A percentile compares a stretch with the other conserved stretches of the same genome.
These are phyloP conservation scores for Euphydryas editha DNA, from an alignment of 2,888 invertebrate genomes.

Conservation along the genomic window DNA sequence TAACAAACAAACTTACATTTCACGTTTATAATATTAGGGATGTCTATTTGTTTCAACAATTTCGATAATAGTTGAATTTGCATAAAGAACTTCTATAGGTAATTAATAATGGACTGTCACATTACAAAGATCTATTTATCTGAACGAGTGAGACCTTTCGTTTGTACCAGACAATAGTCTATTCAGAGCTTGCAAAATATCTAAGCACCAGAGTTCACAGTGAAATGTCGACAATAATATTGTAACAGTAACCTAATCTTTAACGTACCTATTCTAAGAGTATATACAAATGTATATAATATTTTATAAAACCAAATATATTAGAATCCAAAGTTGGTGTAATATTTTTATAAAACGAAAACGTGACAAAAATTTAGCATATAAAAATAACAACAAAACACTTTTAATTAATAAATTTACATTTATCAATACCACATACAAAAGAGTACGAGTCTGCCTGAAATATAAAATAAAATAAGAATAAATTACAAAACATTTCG, in stretches of 20 bases:
- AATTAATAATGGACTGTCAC: constrained; percentile 63
- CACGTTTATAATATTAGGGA: neutral
- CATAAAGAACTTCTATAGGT: constrained; percentile 25
- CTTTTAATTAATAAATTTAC: too few species aligned
- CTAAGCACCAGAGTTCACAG: constrained; percentile 53
- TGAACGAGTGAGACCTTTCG: constrained; percentile 67
- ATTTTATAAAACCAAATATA: neutral
- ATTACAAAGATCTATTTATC: constrained; percentile 66
- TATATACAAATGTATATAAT: too few species aligned
- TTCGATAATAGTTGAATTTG: constrained; percentile 12
- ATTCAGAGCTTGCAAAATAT: constrained; percentile 70
- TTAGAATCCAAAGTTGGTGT: neutral
- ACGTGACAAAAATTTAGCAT: too few species aligned
- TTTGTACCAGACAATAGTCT: constrained; percentile 71
- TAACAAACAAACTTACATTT: neutral
- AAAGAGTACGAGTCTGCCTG: neutral
- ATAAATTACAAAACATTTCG: neutral
- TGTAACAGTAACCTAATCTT: constrained; percentile 42
- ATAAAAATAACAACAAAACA: too few species aligned
- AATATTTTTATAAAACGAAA: too few species aligned
- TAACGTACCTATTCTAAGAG: constrained; percentile 1
- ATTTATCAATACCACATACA: neutral
- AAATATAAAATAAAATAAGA: neutral
- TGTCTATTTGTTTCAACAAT: neutral
- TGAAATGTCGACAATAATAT: constrained; percentile 55